Evolutionary conservation across 1,140 invertebrate species (phyloP).

Genomic region (Drosophila ogumai): DNA sequence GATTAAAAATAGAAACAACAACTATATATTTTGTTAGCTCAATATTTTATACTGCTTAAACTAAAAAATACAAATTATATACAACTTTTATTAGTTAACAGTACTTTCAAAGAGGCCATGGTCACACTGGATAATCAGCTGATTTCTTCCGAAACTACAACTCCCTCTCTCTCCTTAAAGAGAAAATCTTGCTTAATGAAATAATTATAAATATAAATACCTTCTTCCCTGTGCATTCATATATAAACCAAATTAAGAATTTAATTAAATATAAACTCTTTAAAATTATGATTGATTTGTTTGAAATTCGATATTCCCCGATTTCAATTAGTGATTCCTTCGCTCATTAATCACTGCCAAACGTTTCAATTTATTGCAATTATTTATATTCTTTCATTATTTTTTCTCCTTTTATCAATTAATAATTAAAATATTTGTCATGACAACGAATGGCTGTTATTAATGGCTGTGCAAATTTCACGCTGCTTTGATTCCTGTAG

Average conservation of each 20-base stretch:
- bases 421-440: constrained; percentile 12
- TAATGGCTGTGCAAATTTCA: background rate
- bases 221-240: too few species aligned
- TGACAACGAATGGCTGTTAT: background rate
- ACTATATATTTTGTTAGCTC: too few species aligned
- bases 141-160: too few species aligned
- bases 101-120: background rate
- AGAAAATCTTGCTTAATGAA: background rate
- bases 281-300: background rate
- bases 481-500: background rate
- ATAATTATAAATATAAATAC: too few species aligned
- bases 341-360: background rate
- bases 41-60: too few species aligned
- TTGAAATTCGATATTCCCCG: background rate
- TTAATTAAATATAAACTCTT: background rate
- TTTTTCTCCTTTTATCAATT: background rate
- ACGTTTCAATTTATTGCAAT: background rate
- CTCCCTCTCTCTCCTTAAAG: background rate
- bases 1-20: too few species aligned
- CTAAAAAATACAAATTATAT: background rate
- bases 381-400: background rate
- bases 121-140: background rate
- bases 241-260: too few species aligned
- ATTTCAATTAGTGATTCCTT: background rate
- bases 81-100: background rate